These are phyloP conservation scores for Dromiciops gliroides DNA, from an alignment of 2,113 vertebrate species.

Conservation along the genomic window DNA sequence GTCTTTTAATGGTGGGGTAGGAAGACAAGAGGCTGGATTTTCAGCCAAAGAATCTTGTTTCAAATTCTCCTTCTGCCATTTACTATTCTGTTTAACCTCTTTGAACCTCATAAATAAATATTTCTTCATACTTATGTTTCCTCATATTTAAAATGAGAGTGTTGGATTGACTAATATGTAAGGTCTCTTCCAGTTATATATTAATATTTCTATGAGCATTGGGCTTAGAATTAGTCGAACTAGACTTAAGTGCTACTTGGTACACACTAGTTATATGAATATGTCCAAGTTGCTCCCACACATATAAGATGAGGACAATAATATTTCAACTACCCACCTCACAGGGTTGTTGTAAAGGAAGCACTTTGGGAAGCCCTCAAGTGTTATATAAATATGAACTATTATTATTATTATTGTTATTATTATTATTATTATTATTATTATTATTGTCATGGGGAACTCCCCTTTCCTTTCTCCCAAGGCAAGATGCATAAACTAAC, in stretches of 20 bases:
- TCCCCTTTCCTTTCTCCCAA: constrained; percentile 40
- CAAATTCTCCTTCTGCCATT: not conserved
- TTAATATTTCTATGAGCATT: not conserved
- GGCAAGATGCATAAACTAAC: constrained; percentile 64
- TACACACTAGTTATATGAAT: not conserved
- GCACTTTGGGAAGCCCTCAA: not conserved
- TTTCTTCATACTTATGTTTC: no score
- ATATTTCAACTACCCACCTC: not conserved
- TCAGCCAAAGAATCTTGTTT: not conserved
- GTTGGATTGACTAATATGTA: not conserved
- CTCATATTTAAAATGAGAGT: no score
- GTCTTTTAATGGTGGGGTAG: not conserved
- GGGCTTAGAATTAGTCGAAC: not conserved
- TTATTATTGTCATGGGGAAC: not conserved
- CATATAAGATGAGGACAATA: not conserved
- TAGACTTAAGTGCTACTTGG: not conserved
- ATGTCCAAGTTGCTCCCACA: not conserved
- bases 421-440: not conserved
- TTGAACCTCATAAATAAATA: not conserved
- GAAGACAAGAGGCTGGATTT: not conserved
- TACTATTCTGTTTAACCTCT: not conserved
- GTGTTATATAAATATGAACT: not conserved
- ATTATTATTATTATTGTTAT: not conserved
- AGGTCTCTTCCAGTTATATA: not conserved
- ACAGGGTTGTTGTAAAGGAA: not conserved